Percentiles rank a stretch among this genome's conserved stretches.
These are phyloP conservation scores for Alca torda DNA, from an alignment of 2,797 vertebrate species.

Conservation along the genomic window DNA sequence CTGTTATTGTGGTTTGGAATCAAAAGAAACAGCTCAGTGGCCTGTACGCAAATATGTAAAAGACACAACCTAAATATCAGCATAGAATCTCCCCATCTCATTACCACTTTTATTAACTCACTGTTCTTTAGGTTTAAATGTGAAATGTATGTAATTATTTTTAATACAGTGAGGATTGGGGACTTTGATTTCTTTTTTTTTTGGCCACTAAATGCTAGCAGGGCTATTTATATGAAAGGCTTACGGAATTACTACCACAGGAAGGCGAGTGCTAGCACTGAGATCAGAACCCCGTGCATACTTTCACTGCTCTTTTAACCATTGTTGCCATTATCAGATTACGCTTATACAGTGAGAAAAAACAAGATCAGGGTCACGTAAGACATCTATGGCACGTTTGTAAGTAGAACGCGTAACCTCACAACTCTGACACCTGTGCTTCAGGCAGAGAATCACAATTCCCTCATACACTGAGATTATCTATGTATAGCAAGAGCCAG, in stretches of 20 bases:
- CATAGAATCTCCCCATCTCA: background rate
- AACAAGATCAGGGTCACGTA: background rate
- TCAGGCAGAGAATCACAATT: background rate
- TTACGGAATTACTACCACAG: background rate
- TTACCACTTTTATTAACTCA: background rate
- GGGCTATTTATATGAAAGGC: background rate
- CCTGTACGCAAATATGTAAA: background rate
- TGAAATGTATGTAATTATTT: background rate
- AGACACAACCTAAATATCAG: background rate
- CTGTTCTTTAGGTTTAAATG: background rate
- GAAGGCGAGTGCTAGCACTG: background rate
- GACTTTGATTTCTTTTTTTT: background rate
- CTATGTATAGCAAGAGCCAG: background rate
- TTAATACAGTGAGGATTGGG: background rate
- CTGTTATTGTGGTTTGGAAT: background rate
- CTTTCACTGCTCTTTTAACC: background rate
- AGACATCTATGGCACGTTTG: background rate
- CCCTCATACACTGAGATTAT: background rate
- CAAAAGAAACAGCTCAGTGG: background rate
- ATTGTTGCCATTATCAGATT: background rate
- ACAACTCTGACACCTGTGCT: background rate
- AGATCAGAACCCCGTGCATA: background rate
- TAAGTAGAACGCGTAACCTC: background rate
- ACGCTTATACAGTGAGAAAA: background rate
- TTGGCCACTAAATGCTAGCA: background rate